Percentiles rank a stretch among this genome's conserved stretches.
Conservation (phyloP, 2,113 vertebrate genomes). For the Oriolus oriolus region DNA sequence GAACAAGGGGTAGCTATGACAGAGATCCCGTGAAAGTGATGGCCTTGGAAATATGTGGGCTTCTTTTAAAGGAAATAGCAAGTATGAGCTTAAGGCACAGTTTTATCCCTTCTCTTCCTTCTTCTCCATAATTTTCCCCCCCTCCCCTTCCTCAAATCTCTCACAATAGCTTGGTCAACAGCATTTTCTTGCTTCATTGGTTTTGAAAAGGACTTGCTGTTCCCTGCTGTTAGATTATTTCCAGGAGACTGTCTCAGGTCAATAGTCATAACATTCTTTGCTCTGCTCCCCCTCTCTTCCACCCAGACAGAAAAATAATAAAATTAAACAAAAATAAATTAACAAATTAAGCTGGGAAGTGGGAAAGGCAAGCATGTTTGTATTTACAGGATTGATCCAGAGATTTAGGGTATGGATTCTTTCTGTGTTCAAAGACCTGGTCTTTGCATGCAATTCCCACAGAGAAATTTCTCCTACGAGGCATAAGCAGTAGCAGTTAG, state of each 20-base stretch:
- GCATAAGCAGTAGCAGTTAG: neutral
- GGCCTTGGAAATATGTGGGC: neutral
- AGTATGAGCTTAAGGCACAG: neutral
- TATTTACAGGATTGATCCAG: neutral
- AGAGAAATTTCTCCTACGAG: neutral
- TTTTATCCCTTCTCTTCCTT: neutral
- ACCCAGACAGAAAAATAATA: neutral
- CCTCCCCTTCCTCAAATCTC: neutral
- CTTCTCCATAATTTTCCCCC: neutral
- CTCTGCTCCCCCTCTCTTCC: neutral
- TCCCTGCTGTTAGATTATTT: conserved; percentile 69
- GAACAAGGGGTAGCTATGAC: neutral
- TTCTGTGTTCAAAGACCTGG: neutral
- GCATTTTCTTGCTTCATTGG: conserved; percentile 65
- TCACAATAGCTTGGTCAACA: conserved; percentile 60
- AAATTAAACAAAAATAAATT: neutral
- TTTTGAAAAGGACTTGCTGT: conserved; percentile 62
- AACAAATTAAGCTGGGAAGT: neutral
- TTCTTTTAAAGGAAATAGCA: neutral
- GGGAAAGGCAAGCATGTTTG: neutral
- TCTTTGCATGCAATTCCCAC: neutral
- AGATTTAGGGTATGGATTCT: neutral
- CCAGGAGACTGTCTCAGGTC: conserved; percentile 63
- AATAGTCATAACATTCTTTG: conserved; percentile 31
- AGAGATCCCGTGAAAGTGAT: neutral